Conservation (phyloP, 2,113 vertebrate genomes). For the Condylura cristata region DNA sequence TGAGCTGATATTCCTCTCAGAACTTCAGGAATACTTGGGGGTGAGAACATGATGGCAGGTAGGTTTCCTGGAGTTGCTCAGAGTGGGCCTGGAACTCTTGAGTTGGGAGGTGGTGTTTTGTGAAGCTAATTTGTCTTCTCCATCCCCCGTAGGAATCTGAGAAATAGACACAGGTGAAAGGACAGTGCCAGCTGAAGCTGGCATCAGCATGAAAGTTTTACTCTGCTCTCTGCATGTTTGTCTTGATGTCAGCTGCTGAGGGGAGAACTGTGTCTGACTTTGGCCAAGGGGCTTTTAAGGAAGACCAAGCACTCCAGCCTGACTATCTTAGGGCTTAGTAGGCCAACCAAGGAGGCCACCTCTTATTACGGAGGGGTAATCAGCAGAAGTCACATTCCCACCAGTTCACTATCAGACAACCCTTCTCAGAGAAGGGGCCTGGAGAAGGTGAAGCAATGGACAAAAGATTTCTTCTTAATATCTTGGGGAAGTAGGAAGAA, state of each 20-base stretch:
- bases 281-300: too few relatives aligned
- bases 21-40: not conserved
- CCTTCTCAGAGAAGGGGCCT: not conserved
- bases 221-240: not conserved
- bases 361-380: not conserved
- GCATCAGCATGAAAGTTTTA: not conserved
- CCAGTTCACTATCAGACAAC: not conserved
- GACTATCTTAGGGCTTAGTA: not conserved
- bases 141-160: not conserved
- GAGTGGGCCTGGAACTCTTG: not conserved
- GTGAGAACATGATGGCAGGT: not conserved
- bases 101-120: not conserved
- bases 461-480: not conserved
- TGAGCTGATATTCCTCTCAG: not conserved
- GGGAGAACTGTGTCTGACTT: not conserved
- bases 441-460: not conserved
- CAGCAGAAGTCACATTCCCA: not conserved
- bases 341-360: not conserved
- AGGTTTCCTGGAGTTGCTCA: not conserved
- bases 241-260: not conserved
- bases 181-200: not conserved
- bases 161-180: not conserved
- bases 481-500: not conserved
- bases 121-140: not conserved
- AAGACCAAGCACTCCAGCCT: not conserved